Evolutionary conservation across 2,113 vertebrate genomes (phyloP).

Genomic region (Pithys albifrons): DNA sequence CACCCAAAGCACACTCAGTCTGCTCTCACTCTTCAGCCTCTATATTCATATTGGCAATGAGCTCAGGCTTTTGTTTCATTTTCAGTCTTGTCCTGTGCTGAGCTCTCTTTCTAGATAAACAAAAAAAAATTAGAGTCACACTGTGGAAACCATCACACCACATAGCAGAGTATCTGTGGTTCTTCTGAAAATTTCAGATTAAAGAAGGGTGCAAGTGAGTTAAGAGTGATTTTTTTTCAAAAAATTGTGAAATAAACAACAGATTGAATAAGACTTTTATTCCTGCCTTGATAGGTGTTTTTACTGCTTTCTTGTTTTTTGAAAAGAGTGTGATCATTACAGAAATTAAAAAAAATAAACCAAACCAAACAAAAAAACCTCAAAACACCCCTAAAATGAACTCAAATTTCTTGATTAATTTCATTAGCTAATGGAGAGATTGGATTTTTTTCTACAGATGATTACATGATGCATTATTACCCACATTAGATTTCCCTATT

Average conservation of each 20-base stretch:
- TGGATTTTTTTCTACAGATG: neutral
- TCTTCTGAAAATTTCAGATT: neutral
- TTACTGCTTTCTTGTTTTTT: neutral
- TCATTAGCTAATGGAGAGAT: neutral
- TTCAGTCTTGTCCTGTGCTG: neutral
- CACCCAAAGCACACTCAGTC: neutral
- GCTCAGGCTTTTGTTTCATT: neutral
- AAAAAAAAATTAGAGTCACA: neutral
- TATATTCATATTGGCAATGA: neutral
- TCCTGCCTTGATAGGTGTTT: neutral
- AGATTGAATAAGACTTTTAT: neutral
- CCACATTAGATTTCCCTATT: neutral
- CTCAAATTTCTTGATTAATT: neutral
- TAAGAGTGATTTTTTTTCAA: neutral
- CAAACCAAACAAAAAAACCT: neutral
- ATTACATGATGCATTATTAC: neutral
- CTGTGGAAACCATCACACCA: neutral
- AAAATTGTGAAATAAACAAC: neutral
- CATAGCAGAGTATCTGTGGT: accelerated
- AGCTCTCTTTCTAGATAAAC: neutral
- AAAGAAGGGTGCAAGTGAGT: neutral
- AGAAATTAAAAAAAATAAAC: neutral
- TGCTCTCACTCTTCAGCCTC: neutral
- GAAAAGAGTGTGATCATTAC: neutral
- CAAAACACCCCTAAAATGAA: neutral